A percentile compares a stretch with the other conserved stretches of the same genome.
These are phyloP conservation scores for Sinocyclocheilus anophthalmus DNA, from an alignment of 2,113 vertebrate genomes.

Conservation along the genomic window DNA sequence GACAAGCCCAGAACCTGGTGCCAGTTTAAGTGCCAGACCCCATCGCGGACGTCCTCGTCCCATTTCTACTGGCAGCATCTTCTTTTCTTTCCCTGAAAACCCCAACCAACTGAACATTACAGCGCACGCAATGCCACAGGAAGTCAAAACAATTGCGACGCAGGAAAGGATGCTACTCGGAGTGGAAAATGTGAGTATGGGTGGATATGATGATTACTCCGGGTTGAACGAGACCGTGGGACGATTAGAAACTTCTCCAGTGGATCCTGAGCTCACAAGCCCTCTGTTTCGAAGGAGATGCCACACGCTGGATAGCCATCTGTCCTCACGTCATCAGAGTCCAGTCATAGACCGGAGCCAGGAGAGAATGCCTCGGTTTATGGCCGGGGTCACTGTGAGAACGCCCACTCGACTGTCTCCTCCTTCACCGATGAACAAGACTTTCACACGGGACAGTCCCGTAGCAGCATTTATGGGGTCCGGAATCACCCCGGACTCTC, in stretches of 20 bases:
- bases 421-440: constrained; percentile 78
- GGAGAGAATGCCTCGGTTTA: constrained; percentile 76
- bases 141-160: not conserved
- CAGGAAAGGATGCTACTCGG: constrained; percentile 29
- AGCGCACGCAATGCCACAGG: constrained; percentile 8
- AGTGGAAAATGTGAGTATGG: constrained; percentile 29
- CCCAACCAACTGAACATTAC: constrained; percentile 66
- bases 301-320: constrained; percentile 74
- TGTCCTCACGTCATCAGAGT: constrained; percentile 35
- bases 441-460: constrained; percentile 78
- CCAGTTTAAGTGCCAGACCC: constrained; percentile 78
- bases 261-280: constrained; percentile 52
- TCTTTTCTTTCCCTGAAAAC: constrained; percentile 83
- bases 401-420: constrained; percentile 63
- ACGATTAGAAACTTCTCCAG: constrained; percentile 33
- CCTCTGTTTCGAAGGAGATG: constrained; percentile 71
- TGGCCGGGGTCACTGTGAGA: constrained; percentile 70
- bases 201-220: constrained; percentile 57
- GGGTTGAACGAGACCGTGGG: constrained; percentile 53
- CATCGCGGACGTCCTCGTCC: constrained; percentile 83
- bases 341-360: constrained; percentile 67
- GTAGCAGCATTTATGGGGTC: constrained; percentile 70
- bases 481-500: constrained; percentile 49
- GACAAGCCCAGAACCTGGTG: constrained; percentile 76
- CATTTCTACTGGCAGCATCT: constrained; percentile 86